Conservation (phyloP, 2,888 invertebrate genomes). For the Mythimna vitellina region DNA sequence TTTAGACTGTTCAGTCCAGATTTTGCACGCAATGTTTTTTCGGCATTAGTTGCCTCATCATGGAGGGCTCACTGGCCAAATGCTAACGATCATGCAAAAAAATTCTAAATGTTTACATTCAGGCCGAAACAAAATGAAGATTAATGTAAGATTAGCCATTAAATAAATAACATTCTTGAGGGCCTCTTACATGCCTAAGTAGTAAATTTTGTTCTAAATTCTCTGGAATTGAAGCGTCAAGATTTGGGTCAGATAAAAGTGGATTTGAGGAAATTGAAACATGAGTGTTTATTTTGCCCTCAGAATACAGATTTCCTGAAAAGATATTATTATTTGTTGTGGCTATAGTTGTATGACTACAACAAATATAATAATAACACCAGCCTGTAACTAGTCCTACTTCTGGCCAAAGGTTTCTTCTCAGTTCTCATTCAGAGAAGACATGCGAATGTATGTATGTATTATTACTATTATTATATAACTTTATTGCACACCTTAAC, state of each 20-base stretch:
- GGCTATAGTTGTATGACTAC: background rate
- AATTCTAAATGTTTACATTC: background rate
- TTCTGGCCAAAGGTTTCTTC: no score
- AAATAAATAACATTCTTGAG: conserved; percentile 27
- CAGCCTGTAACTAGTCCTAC: background rate
- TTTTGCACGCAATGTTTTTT: background rate
- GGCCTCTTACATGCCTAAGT: background rate
- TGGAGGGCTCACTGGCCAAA: background rate
- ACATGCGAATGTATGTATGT: no score
- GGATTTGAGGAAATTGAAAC: conserved; percentile 29
- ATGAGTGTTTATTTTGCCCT: conserved; percentile 30
- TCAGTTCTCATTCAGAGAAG: no score
- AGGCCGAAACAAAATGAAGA: background rate
- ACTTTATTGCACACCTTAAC: no score
- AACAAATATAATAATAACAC: background rate
- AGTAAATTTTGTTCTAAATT: conserved; percentile 32
- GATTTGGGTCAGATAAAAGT: conserved; percentile 52
- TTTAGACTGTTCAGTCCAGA: background rate
- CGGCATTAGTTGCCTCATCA: background rate
- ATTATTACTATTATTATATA: no score
- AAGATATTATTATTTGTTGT: background rate
- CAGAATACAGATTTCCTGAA: background rate
- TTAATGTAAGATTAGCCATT: conserved; percentile 7
- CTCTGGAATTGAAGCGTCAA: conserved; percentile 18
- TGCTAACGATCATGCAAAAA: conserved; percentile 10